Conservation (phyloP, 2,113 vertebrate species). For the Chaenocephalus aceratus region DNA sequence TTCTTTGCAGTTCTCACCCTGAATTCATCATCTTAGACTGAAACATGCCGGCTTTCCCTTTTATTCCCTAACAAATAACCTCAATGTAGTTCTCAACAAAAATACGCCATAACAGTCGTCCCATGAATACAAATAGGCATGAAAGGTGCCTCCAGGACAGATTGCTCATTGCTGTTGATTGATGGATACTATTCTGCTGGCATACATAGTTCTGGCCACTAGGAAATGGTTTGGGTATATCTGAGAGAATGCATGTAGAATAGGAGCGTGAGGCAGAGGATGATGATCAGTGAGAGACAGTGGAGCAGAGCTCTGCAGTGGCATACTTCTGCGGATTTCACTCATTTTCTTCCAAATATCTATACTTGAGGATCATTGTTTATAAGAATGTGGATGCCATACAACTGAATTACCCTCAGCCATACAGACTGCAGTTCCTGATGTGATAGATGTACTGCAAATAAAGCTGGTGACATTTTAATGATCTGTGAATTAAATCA, state of each 20-base stretch:
- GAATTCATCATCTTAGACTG: constrained; percentile 49
- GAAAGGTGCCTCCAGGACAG: constrained; percentile 2
- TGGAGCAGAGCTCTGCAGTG: constrained; percentile 19
- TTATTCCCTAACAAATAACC: neutral
- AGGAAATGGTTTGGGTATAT: constrained; percentile 18
- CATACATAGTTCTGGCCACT: neutral
- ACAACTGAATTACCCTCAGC: neutral
- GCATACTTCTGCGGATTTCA: constrained; percentile 6
- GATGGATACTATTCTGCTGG: constrained; percentile 18
- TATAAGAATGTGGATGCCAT: neutral
- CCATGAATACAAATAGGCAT: constrained; percentile 40
- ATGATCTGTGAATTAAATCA: neutral
- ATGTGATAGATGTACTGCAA: neutral
- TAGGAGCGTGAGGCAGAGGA: constrained; percentile 34
- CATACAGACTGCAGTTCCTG: neutral
- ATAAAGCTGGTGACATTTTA: neutral
- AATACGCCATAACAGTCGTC: neutral
- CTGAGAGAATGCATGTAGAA: constrained; percentile 27
- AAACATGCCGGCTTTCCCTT: constrained; percentile 1
- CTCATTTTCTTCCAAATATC: constrained; percentile 9
- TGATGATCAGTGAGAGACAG: constrained; percentile 3
- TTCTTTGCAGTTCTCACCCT: constrained; percentile 24
- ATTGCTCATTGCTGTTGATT: constrained; percentile 29
- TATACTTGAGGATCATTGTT: neutral
- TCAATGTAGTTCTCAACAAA: constrained; percentile 6